Conservation (phyloP, 2,888 invertebrate species). For the Drosophila stalkeri region DNA sequence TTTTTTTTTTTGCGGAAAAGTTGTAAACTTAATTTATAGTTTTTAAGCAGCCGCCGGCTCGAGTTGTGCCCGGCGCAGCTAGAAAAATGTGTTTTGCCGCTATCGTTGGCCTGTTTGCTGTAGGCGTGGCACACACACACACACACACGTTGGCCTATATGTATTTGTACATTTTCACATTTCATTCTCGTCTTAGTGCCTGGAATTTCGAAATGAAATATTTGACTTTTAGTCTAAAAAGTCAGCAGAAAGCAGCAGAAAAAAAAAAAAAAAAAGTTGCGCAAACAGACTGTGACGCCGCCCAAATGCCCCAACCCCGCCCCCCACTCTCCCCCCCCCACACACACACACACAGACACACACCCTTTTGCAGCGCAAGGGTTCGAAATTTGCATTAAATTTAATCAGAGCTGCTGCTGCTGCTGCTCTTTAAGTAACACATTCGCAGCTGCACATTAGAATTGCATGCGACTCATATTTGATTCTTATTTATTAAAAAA, state of each 20-base stretch:
- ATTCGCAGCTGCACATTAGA: conserved; percentile 17
- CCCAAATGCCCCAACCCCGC: background rate
- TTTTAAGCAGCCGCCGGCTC: conserved; percentile 73
- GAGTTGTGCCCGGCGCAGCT: conserved; percentile 41
- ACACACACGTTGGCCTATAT: background rate
- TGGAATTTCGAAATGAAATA: conserved; percentile 80
- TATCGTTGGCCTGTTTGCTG: conserved; percentile 55
- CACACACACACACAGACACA: background rate
- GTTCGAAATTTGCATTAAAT: conserved; percentile 48
- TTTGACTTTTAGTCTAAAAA: conserved; percentile 78
- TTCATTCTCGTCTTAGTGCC: conserved; percentile 75
- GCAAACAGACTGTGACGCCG: conserved; percentile 69
- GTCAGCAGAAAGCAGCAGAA: conserved; percentile 53
- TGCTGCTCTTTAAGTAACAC: conserved; percentile 40
- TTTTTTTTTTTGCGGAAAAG: conserved; percentile 70
- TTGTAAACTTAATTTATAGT: conserved; percentile 79
- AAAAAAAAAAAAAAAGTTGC: conserved; percentile 59
- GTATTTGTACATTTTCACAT: conserved; percentile 73
- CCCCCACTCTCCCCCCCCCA: background rate
- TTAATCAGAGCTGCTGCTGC: conserved; percentile 33
- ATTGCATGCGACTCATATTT: conserved; percentile 14
- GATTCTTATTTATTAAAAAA: conserved; percentile 54
- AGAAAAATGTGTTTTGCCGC: conserved; percentile 72
- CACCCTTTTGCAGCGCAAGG: background rate
- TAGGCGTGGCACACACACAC: conserved; percentile 39